Percentiles rank a stretch among this genome's conserved stretches.
Evolutionary conservation across 2,888 invertebrate genomes (phyloP).

Genomic region (Lithosia quadra): DNA sequence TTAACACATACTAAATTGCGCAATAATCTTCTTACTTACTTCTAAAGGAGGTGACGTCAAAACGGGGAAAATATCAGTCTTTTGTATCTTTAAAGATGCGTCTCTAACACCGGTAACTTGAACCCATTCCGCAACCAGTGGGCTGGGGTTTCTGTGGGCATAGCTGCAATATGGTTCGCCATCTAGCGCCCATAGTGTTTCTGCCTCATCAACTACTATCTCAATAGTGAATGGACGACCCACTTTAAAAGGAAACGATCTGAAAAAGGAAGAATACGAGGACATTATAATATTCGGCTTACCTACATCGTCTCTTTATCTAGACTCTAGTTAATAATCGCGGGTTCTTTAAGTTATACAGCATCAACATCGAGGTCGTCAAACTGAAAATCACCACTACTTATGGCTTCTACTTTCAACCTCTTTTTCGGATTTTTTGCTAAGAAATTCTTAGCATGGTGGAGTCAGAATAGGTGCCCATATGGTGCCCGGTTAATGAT

Average conservation of each 20-base stretch:
- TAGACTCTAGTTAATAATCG: too few species aligned
- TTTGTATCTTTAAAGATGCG: constrained; percentile 88
- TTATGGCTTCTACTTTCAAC: too few species aligned
- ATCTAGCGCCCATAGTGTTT: constrained; percentile 90
- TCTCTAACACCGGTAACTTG: constrained; percentile 88
- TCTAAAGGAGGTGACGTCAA: constrained; percentile 64
- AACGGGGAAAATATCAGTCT: constrained; percentile 81
- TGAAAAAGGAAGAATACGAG: constrained; percentile 51
- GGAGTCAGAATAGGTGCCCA: too few species aligned
- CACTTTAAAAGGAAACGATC: constrained; percentile 81
- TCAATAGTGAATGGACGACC: constrained; percentile 86
- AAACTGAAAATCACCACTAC: too few species aligned
- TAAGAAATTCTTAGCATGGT: too few species aligned
- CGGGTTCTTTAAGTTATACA: too few species aligned
- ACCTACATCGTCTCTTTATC: too few species aligned
- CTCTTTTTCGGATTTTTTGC: too few species aligned
- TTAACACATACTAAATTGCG: background rate
- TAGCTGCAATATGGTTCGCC: constrained; percentile 91
- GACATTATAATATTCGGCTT: background rate
- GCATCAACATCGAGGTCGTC: too few species aligned
- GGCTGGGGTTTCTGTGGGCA: constrained; percentile 84
- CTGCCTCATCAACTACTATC: constrained; percentile 87
- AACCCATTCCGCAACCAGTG: constrained; percentile 75
- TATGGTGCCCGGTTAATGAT: too few species aligned
- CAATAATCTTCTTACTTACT: constrained; percentile 51